These are phyloP conservation scores for Salvelinus fontinalis DNA, from an alignment of 2,113 vertebrate genomes.

Conservation along the genomic window DNA sequence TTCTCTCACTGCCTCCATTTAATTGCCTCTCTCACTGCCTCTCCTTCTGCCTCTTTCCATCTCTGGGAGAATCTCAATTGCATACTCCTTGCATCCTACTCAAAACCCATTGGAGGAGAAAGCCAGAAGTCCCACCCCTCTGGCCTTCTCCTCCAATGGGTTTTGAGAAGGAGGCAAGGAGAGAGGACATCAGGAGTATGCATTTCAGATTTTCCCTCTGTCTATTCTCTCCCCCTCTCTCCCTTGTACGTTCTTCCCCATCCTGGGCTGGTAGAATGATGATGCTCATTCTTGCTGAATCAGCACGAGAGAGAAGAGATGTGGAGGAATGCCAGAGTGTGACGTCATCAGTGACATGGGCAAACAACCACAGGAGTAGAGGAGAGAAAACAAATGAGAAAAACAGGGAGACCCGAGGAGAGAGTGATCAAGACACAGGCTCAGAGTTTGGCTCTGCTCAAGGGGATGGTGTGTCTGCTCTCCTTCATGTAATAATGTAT, in stretches of 20 bases:
- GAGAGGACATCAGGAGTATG: too few species aligned
- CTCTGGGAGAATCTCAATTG: too few species aligned
- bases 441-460: too few species aligned
- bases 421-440: background rate
- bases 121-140: too few species aligned
- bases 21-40: background rate
- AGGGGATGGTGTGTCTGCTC: too few species aligned
- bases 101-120: too few species aligned
- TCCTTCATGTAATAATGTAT: too few species aligned
- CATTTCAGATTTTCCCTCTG: too few species aligned
- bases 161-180: too few species aligned
- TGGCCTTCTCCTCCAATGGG: too few species aligned
- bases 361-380: background rate
- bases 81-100: too few species aligned
- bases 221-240: background rate
- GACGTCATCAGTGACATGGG: background rate
- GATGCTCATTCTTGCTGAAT: slow-evolving; percentile 33
- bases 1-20: background rate
- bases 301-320: background rate
- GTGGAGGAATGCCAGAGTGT: background rate
- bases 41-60: background rate
- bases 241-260: background rate
- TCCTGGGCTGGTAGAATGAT: background rate
- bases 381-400: background rate
- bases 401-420: background rate